Base-by-base conservation (phyloP, 2,797 vertebrate species). In the Lates japonicus region DNA sequence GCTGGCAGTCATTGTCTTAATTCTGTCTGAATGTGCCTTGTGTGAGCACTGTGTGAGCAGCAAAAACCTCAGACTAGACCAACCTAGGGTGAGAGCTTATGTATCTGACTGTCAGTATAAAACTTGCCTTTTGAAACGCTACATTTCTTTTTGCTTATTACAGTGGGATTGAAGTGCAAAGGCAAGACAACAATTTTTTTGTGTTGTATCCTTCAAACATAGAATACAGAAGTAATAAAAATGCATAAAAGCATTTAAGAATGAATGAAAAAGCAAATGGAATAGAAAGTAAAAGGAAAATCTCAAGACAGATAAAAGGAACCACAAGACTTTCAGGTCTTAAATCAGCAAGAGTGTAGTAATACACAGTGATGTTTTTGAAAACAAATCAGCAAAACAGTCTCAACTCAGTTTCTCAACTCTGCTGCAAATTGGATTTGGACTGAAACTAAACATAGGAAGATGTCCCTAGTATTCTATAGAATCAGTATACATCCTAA, bases 61-160 rank as follows among this genome's bases (percentile, higher is more conserved):
- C 29, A 17, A 39, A 20, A 74, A 11, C 9, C 61, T 64, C 72
- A 58, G 17, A 54, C 59, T 3, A n/a, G 31, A 37, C 22, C 35
- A 59, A 20, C 44, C 41, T 58, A 2, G 0, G 16, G 25, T 55
- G 10, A 37, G 14, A 46, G 31, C 6, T 1, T 49, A 22, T 52
- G 16, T 25, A 64, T 5, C 59, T 35, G 25, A 49, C 59, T 80
- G 37, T 25, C 44, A 42, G 39, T 17, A 37, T 49, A 59, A 62
- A 57, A 33, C 33, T 37, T 22, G 7, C 3, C 31, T n/a, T 74
- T 74, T 31, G 16, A 57, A 41, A 59, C 8, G 31, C 54, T 39
- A 7, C 1, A 1, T 64, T 55, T 49, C 12, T 42, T 66, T 25
- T 46, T 14, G 3, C 25, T 12, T 49, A 8, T 29, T 37, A 41